phyloP scores from a whole-genome alignment of 1,140 invertebrate species.

The Thaumatotibia leucotreta region DNA sequence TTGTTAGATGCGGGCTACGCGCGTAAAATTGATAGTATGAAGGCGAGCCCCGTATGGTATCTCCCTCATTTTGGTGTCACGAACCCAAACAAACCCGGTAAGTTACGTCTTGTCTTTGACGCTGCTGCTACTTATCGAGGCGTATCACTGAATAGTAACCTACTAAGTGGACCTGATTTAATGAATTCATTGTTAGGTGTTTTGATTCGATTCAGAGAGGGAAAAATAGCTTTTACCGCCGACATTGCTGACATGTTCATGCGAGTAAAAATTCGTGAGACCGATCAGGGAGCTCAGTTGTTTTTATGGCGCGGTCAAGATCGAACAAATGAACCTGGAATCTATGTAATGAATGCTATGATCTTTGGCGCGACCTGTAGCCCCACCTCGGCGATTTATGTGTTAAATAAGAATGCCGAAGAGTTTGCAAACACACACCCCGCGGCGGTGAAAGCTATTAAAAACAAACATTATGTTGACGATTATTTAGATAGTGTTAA shows the following conservation, averaged over 20 bases:
- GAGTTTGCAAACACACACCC: constrained; percentile 22
- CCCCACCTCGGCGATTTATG: constrained; percentile 17
- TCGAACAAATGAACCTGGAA: background rate
- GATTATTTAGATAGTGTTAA: constrained; percentile 37
- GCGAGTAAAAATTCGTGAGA: constrained; percentile 19
- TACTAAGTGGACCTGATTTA: constrained; percentile 27
- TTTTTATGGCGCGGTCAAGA: constrained; percentile 28
- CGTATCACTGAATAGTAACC: constrained; percentile 20
- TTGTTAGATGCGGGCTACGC: constrained; percentile 5
- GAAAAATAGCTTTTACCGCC: constrained; percentile 20
- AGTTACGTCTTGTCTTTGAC: constrained; percentile 28
- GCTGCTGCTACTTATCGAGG: constrained; percentile 24
- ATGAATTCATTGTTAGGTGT: constrained; percentile 17
- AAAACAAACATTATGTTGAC: constrained; percentile 40
- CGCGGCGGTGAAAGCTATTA: constrained; percentile 22
- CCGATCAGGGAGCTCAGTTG: constrained; percentile 27
- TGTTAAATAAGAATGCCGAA: constrained; percentile 31
- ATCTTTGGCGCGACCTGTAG: constrained; percentile 37
- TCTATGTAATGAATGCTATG: constrained; percentile 25
- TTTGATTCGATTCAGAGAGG: constrained; percentile 21
- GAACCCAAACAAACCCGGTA: constrained; percentile 21
- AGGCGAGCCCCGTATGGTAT: constrained; percentile 15
- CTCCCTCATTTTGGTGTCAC: constrained; percentile 19
- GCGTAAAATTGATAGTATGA: background rate
- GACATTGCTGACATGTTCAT: constrained; percentile 36